Percentiles rank a stretch among this genome's conserved stretches.
These are phyloP conservation scores for Hesperophylax magnus DNA, from an alignment of 1,140 invertebrate genomes.

Conservation along the genomic window DNA sequence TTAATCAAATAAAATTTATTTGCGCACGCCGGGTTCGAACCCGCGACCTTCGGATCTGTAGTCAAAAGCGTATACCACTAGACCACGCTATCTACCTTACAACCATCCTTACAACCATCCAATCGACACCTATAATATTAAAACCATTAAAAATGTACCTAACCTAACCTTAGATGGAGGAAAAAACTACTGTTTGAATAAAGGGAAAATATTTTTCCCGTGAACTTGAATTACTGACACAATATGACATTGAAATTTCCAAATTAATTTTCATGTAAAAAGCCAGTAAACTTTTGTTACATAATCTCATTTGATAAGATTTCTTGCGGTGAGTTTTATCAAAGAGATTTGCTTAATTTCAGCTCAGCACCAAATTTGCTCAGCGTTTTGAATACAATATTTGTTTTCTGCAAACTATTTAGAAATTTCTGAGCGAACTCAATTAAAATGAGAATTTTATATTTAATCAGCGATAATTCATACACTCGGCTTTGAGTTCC, in stretches of 20 bases:
- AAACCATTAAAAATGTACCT: too few species aligned
- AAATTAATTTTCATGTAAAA: background rate
- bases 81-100: too few species aligned
- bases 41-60: too few species aligned
- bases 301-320: background rate
- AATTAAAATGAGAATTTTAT: slow-evolving; percentile 22
- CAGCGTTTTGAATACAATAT: background rate
- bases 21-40: too few species aligned
- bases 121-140: too few species aligned
- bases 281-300: background rate
- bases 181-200: too few species aligned
- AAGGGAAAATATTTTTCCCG: too few species aligned
- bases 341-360: background rate
- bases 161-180: too few species aligned
- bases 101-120: too few species aligned
- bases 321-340: background rate
- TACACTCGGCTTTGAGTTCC: slow-evolving; percentile 16
- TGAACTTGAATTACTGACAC: too few species aligned
- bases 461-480: slow-evolving; percentile 17
- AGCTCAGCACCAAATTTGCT: background rate
- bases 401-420: background rate
- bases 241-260: background rate
- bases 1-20: too few species aligned
- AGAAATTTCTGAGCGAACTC: slow-evolving; percentile 11
- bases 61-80: too few species aligned